Evolutionary conservation across 2,113 vertebrate genomes (phyloP).

Genomic region (Mionectes macconnelli): DNA sequence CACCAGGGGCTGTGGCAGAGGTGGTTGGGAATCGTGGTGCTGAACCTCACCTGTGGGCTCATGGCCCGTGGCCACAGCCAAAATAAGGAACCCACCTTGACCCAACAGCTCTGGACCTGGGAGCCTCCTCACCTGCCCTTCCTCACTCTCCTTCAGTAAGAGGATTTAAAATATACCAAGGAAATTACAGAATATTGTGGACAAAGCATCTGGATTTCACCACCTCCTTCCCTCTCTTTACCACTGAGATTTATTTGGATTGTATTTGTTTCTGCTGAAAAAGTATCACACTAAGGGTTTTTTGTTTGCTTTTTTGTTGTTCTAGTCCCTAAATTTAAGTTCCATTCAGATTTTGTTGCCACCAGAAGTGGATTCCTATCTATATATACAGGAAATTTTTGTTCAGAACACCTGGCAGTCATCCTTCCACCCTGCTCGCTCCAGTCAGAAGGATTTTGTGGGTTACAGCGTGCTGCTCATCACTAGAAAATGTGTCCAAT

Average conservation of each 20-base stretch:
- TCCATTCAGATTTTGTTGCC: not conserved
- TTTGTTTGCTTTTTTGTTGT: not conserved
- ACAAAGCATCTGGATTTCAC: not conserved
- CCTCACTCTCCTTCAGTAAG: not conserved
- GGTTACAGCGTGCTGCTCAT: not conserved
- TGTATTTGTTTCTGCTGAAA: not conserved
- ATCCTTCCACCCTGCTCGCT: not conserved
- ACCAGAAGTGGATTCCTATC: not conserved
- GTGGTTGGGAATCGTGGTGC: not conserved
- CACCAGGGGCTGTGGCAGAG: accelerated
- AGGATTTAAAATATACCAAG: not conserved
- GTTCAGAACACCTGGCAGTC: not conserved
- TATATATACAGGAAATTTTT: not conserved
- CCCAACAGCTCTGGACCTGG: not conserved
- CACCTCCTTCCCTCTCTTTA: not conserved
- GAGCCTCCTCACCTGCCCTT: not conserved
- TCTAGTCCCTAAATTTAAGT: not conserved
- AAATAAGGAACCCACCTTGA: not conserved
- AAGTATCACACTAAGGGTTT: not conserved
- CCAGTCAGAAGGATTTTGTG: not conserved
- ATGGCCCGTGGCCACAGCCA: accelerated
- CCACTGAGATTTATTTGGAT: not conserved
- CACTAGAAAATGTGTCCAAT: not conserved
- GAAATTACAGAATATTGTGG: not conserved
- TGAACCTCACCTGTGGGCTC: accelerated